Conservation (phyloP, 2,797 vertebrate species). For the Betta splendens region DNA sequence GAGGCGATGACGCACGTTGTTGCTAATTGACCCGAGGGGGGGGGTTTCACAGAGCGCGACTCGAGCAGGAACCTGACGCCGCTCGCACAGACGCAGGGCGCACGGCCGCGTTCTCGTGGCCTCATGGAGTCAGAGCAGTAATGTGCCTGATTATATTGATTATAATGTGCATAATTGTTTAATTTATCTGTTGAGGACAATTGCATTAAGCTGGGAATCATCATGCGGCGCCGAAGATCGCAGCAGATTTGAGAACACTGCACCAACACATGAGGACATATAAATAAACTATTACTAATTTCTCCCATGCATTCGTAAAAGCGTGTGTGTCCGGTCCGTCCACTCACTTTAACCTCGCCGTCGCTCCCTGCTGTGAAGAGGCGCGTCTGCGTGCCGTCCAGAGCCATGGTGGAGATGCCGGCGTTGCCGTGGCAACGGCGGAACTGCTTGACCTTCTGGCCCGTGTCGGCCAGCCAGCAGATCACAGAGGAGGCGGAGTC, state of each 20-base stretch:
- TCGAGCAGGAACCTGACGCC: constrained; percentile 11
- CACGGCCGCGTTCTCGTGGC: constrained; percentile 31
- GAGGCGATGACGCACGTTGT: constrained; percentile 46
- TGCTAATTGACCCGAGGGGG: constrained; percentile 53
- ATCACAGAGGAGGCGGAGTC: constrained; percentile 82
- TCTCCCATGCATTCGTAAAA: too few relatives aligned
- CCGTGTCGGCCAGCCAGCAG: constrained; percentile 85
- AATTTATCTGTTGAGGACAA: constrained; percentile 32
- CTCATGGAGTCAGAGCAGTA: constrained; percentile 48
- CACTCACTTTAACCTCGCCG: constrained; percentile 79
- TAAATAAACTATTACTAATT: too few relatives aligned
- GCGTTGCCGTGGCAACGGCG: constrained; percentile 84
- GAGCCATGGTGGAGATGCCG: constrained; percentile 83
- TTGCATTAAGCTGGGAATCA: constrained; percentile 14
- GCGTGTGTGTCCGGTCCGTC: constrained; percentile 9
- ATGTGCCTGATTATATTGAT: constrained; percentile 66
- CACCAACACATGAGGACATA: neutral
- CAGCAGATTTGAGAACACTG: constrained; percentile 16
- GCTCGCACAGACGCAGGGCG: constrained; percentile 13
- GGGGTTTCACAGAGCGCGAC: constrained; percentile 28
- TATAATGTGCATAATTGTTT: constrained; percentile 51
- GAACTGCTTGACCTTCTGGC: constrained; percentile 88
- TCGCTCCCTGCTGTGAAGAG: constrained; percentile 84
- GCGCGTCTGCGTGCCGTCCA: constrained; percentile 76
- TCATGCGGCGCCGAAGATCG: constrained; percentile 14